These are phyloP conservation scores for Agrilus cyanescens DNA, from an alignment of 2,888 invertebrate genomes.

Conservation along the genomic window DNA sequence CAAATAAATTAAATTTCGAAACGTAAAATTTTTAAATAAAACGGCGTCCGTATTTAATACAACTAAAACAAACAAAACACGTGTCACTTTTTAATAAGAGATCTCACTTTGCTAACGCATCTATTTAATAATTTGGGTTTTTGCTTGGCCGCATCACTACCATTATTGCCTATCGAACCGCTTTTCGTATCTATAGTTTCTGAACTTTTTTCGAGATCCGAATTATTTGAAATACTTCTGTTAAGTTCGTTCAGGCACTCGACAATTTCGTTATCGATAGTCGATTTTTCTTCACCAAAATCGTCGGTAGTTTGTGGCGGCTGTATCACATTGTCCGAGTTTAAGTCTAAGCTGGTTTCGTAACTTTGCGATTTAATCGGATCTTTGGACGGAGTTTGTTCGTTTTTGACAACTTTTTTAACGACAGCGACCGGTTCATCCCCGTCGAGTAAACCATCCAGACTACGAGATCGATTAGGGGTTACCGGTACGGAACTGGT, in stretches of 20 bases:
- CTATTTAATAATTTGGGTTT: constrained; percentile 77
- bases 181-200: constrained; percentile 21
- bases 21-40: too few relatives aligned
- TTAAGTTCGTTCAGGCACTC: constrained; percentile 3
- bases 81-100: constrained; percentile 43
- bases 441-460: constrained; percentile 48
- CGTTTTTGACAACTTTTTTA: constrained; percentile 14
- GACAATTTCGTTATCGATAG: constrained; percentile 2
- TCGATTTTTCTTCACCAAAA: constrained; percentile 34
- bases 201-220: constrained; percentile 20
- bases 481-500: constrained; percentile 19
- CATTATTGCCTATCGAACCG: constrained; percentile 39
- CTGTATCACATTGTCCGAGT: constrained; percentile 8
- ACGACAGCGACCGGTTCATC: constrained; percentile 16
- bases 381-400: constrained; percentile 27
- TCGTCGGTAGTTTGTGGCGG: constrained; percentile 8
- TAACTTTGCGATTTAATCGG: constrained; percentile 26
- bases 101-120: constrained; percentile 72
- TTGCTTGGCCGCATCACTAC: constrained; percentile 48
- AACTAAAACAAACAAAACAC: constrained; percentile 10
- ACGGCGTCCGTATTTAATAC: too few relatives aligned
- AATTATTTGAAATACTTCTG: constrained; percentile 19
- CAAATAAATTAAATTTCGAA: too few relatives aligned
- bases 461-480: constrained; percentile 47
- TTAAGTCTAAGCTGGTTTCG: constrained; percentile 25